Base-by-base conservation (phyloP, 53 echinoderm and acorn worm genomes). In the Mesocentrotus franciscanus region DNA sequence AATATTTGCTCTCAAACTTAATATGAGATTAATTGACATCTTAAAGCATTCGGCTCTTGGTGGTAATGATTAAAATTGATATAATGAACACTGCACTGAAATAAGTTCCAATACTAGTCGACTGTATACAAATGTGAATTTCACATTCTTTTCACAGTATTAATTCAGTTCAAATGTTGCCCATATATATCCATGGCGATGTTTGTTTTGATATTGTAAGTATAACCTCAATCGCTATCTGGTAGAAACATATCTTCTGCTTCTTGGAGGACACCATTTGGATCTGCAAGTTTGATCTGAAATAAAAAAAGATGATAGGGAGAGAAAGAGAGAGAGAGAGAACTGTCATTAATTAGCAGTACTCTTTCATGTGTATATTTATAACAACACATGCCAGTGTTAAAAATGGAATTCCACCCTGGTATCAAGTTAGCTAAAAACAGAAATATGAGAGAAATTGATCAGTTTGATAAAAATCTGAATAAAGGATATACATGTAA, bases 231-330 rank as follows among this genome's bases (percentile, higher is more conserved):
- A 93, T 99, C 99, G 56, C 98, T 97, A 49, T 99, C 99, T 56
- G 98, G 97, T 55, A 99, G 96, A 87, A 99, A 98, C 56, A 92
- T 98, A 60, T 99, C 97, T 84, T 98, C 98, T 15, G 99, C 98
- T 72, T 98, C 98, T 94, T 95, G 94, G 18, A 99, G 95, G 0
- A 98, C 99, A 39, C 96, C 97, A 27, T 97, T 68, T 6, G 99
- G 29, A 95, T 99, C 98, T 79, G 94, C 68, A 30, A 99, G 95
- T 92, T 97, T 97, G 92, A 98, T 71, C 99, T 99, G 85, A 16
- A 95, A 85, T 91, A n/a, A 55, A 83, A 15, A 89, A 57, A 85
- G 36, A 93, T 39, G 18, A 90, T 29, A 83, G 81, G 75, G 9
- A 92, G 49, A 68, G 90, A 90, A 1, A 36, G 59, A 56, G 49